Conservation (phyloP, 2,113 vertebrate species). For the Malurus elegans region DNA sequence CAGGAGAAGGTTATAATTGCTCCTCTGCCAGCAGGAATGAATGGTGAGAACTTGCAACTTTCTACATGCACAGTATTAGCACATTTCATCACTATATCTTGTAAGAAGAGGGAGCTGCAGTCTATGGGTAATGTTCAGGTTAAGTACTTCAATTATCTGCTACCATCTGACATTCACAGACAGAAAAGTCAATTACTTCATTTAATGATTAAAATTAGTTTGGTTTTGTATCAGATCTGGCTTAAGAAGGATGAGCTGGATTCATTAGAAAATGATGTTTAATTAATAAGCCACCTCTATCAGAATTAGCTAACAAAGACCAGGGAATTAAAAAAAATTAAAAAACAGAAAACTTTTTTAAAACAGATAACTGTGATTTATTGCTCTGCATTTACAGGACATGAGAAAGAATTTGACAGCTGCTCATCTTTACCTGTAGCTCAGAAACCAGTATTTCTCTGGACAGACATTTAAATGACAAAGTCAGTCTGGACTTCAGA, state of each 20-base stretch:
- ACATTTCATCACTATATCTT: neutral
- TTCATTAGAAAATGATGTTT: conserved; percentile 8
- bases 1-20: neutral
- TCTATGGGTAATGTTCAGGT: neutral
- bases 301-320: conserved; percentile 12
- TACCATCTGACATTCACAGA: conserved; percentile 2
- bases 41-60: neutral
- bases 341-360: neutral
- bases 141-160: neutral
- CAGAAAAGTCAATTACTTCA: neutral
- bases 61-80: neutral
- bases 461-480: neutral
- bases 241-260: conserved; percentile 2
- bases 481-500: neutral
- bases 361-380: neutral
- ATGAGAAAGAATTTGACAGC: neutral
- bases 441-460: neutral
- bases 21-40: neutral
- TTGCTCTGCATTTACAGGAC: neutral
- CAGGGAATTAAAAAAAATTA: rapidly evolving
- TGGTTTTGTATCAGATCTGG: neutral
- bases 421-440: neutral
- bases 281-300: neutral
- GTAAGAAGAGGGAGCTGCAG: neutral
- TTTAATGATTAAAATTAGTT: conserved; percentile 5